Evolutionary conservation across 2,888 invertebrate genomes (phyloP), one percentile per base, ranked within the genome.

Genomic region (Cryptosula pallasiana): DNA sequence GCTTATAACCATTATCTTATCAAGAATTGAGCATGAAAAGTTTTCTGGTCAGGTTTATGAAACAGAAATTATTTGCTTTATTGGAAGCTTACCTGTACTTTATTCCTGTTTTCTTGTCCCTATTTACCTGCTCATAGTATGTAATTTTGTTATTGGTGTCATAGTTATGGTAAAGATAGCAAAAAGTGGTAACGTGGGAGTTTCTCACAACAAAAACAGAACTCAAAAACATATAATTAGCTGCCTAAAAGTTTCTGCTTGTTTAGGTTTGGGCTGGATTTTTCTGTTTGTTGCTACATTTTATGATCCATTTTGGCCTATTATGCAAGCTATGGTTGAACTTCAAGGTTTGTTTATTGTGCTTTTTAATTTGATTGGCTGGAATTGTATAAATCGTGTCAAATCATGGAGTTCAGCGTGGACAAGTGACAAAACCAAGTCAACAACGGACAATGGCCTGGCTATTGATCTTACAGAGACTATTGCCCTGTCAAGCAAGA

Each of bases 231-330:
- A 63, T 27, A 63, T 63, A 20, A 27, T 63, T 29, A 32, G 29
- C 32, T 63, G 63, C 32, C 2, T 63, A 16, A 63, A 63, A 34
- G 25, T 63, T 63, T 63, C 63, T 3, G 2, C n/a, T 29, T 63
- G 63, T 32, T 32, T 63, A 13, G 63, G 63, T 32, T 34, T 63
- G 29, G 63, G 63, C 27, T 63, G 63, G 63, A 29, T 63, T 13
- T 32, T 63, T 25, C 63, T 63, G 3, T 63, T 63, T 32, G 63
- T 9, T 13, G 63, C 63, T 5, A 29, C 27, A 16, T 20, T 32
- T 3, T 9, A 3, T 2, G 13, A 9, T 29, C 5, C 3, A 2
- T 32, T 63, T 13, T 63, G 63, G 63, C 32, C 32, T 2, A 27
- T 32, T 2, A 9, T 63, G 32, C 63, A 63, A 34, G 32, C 27